These are phyloP conservation scores for Pristionchus arcanus DNA, from an alignment of 2,888 invertebrate genomes.

Conservation along the genomic window DNA sequence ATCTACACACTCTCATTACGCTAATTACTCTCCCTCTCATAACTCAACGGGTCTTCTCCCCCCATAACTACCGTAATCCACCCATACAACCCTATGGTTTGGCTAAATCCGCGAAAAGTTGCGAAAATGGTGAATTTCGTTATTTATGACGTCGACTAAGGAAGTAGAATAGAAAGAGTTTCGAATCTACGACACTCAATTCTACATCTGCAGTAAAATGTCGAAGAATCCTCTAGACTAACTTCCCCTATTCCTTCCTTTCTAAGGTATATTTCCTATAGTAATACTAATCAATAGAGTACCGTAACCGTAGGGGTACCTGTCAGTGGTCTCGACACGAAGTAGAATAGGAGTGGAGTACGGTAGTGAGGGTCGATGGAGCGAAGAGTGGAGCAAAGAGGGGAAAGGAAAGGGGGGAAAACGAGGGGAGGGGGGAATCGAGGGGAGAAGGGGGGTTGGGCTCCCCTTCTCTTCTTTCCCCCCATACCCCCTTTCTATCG, in stretches of 20 bases:
- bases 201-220: background rate
- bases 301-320: slow-evolving; percentile 30
- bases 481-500: slow-evolving; percentile 26
- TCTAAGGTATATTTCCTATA: background rate
- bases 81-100: background rate
- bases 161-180: background rate
- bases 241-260: background rate
- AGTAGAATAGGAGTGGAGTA: background rate
- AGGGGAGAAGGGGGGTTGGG: slow-evolving; percentile 41
- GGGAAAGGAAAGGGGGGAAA: slow-evolving; percentile 39
- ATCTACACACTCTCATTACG: slow-evolving; percentile 30
- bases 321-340: background rate
- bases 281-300: background rate
- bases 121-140: background rate
- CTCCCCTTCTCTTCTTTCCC: slow-evolving; percentile 24
- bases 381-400: slow-evolving; percentile 32
- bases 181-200: background rate
- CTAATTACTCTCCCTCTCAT: slow-evolving; percentile 31
- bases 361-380: slow-evolving; percentile 47
- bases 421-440: slow-evolving; percentile 9
- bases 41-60: background rate
- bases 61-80: slow-evolving; percentile 32
- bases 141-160: background rate
- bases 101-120: background rate
- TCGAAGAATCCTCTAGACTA: background rate